Evolutionary conservation across 2,113 vertebrate genomes (phyloP).

Genomic region (Psilopogon haemacephalus): DNA sequence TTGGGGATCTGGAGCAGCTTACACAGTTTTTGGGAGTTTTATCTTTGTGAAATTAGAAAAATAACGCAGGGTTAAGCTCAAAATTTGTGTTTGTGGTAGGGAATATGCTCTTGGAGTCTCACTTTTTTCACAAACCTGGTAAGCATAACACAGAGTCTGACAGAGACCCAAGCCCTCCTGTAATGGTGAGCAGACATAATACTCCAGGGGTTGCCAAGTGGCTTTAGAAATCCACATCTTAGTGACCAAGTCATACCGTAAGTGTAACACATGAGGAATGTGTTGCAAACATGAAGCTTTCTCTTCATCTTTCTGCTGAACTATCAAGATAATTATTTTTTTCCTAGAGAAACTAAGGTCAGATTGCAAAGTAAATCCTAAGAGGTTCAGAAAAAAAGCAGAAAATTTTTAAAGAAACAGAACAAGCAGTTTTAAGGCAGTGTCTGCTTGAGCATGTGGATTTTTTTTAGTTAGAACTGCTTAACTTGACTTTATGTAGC

Average conservation of each 20-base stretch:
- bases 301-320: background rate
- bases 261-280: background rate
- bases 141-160: background rate
- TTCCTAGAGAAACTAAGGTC: background rate
- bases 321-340: background rate
- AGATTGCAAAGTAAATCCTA: background rate
- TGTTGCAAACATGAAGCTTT: background rate
- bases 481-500: background rate
- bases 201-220: background rate
- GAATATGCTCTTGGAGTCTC: background rate
- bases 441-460: background rate
- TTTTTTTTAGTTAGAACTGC: background rate
- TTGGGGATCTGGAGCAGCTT: background rate
- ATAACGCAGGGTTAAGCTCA: background rate
- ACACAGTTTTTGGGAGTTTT: background rate
- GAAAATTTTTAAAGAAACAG: background rate
- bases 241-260: background rate
- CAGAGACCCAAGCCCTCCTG: background rate
- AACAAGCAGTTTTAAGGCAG: background rate
- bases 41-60: background rate
- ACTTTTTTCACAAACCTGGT: background rate
- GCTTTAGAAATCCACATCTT: background rate
- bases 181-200: background rate
- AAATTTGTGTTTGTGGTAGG: background rate
- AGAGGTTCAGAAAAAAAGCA: background rate